phyloP scores from a whole-genome alignment of 2,888 invertebrate species.

The Amphipoea oculea region DNA sequence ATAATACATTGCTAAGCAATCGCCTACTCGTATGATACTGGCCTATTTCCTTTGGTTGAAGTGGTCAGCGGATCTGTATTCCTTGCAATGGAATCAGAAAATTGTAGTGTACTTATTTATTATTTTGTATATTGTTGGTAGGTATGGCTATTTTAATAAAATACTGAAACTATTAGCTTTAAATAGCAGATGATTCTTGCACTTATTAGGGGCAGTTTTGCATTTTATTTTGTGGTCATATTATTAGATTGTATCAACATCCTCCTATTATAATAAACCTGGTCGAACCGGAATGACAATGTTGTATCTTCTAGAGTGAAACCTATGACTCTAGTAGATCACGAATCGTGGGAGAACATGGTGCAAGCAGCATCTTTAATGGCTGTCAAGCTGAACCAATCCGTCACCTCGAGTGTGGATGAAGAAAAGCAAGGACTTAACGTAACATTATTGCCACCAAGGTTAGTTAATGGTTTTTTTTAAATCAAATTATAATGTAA shows the following conservation, averaged over 20 bases:
- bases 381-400: slow-evolving; percentile 77
- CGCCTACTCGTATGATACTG: slow-evolving; percentile 20
- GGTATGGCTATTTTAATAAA: background rate
- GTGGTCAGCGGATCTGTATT: background rate
- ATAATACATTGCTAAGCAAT: slow-evolving; percentile 18
- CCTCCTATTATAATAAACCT: background rate
- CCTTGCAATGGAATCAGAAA: slow-evolving; percentile 3
- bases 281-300: background rate
- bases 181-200: background rate
- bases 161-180: background rate
- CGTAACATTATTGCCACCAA: slow-evolving; percentile 9
- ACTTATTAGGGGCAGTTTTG: background rate
- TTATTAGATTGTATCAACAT: background rate
- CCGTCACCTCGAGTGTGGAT: slow-evolving; percentile 26
- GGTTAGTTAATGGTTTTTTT: slow-evolving; percentile 25
- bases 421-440: slow-evolving; percentile 14
- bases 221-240: background rate
- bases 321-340: slow-evolving; percentile 76
- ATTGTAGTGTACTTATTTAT: background rate
- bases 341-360: slow-evolving; percentile 86
- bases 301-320: slow-evolving; percentile 38
- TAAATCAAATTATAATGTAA: background rate
- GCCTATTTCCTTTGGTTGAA: slow-evolving; percentile 15
- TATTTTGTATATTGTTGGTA: background rate
- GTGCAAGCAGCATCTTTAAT: slow-evolving; percentile 83